Base-by-base conservation (phyloP, 2,888 invertebrate genomes). In the Trachelus troglodyta region DNA sequence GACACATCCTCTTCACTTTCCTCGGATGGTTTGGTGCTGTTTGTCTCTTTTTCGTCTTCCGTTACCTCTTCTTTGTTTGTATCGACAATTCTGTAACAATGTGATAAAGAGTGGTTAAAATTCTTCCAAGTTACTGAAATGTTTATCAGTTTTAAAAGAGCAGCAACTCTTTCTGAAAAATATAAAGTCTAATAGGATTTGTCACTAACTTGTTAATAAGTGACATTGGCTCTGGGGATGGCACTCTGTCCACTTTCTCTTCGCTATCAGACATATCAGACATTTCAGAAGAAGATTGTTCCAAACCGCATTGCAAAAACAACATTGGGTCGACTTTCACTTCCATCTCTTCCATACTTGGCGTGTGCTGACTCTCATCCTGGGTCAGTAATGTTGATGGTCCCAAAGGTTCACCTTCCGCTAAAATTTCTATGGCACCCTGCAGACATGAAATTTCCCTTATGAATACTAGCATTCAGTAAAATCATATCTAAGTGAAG, bases 311-410 rank as follows among this genome's bases (percentile, higher is more conserved):
- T 85, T 95, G 94, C 74, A 95, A 89, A 84, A 95, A 94, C 88
- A 95, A 92, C 94, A 95, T 95, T 6, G 95, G 95, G 89, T 95
- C 95, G 0, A 95, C 93, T 87, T 93, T 93, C 1, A 95, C 94
- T 92, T 95, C 95, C 93, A 95, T 94, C 91, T 94, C 93, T 76
- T 91, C 91, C 82, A 86, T 91, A 74, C 85, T 89, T n/a, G 89
- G 81, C n/a, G 77, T 79, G 83, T 69, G 86, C 82, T 75, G 79
- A 69, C 78, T 76, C 31, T 88, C 88, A 31, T 87, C 85, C 76
- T 87, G 87, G 1, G 79, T 80, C 33, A 82, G 68, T 74, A 82
- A 76, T 69, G 83, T 83, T n/a, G 82, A 80, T 75, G 84, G 79
- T 82, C 83, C 86, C 77, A 82, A 34, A 30, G 85, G 79, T 75